Evolutionary conservation across 2,888 invertebrate genomes (phyloP), one percentile per base, ranked within the genome.

Genomic region (Teleogryllus oceanicus): DNA sequence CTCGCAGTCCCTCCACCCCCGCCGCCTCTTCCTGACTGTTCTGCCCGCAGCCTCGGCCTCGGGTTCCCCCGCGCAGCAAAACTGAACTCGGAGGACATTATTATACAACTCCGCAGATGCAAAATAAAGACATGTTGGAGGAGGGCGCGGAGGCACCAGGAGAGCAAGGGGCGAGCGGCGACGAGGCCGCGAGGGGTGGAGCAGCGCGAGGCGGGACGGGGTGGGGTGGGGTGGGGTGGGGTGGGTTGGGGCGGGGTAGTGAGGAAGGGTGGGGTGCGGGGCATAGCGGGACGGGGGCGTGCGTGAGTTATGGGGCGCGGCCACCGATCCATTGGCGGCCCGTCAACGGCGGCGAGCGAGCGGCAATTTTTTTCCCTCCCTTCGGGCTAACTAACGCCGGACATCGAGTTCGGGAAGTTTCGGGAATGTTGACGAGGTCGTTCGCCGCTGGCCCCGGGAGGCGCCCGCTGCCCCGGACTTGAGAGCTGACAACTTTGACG

Each of bases 71-170:
- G 62, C 62, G 62, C 62, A 62, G 62, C 62, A 62, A 62, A 62
- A 62, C 62, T 62, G 62, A 62, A 62, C 62, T 62, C 62, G 62
- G 62, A 62, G 62, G 62, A 62, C 62, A 62, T 62, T 62, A 62
- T 62, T 62, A 62, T 62, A 62, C 62, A 62, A 62, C 62, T 62
- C 62, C 62, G 62, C 62, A 62, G 62, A 62, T 18, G 62, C 62
- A 62, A 62, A 62, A 62, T 62, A 62, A 62, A 62, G 62, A 62
- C 62, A 62, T 62, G 62, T 12, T 16, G 62, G 12, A 18, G 12
- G 3, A 62, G 62, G 18, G 62, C 12, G 62, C 12, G 18, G 18
- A 18, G 18, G 62, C 62, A 3, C 62, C 16, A 18, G 62, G 62
- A 16, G 62, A 12, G 62, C 12, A 18, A 62, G 18, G 62, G 18